Evolutionary conservation across 2,797 vertebrate genomes (phyloP).

Genomic region (Adrianichthys oophorus): DNA sequence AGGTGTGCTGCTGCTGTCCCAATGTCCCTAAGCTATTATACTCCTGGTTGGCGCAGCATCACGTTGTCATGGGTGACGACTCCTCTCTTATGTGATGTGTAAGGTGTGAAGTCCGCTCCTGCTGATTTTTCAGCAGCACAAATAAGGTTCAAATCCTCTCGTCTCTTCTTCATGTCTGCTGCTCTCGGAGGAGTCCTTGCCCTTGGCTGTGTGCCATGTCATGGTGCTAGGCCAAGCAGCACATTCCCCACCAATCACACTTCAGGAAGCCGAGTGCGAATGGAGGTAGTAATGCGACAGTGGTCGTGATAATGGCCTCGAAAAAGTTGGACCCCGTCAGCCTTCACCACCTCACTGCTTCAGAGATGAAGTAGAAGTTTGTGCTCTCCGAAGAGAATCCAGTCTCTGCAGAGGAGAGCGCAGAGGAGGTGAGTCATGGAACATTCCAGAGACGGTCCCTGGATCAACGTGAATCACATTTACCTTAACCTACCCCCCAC

Average conservation of each 20-base stretch:
- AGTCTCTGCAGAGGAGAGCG: slow-evolving; percentile 13
- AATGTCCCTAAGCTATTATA: slow-evolving; percentile 35
- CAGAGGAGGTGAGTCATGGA: slow-evolving; percentile 54
- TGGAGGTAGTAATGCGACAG: slow-evolving; percentile 46
- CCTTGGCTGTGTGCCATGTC: slow-evolving; percentile 47
- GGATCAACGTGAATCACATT: slow-evolving; percentile 15
- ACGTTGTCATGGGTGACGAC: slow-evolving; percentile 43
- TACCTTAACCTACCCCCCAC: slow-evolving; percentile 23
- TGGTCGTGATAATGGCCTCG: slow-evolving; percentile 55
- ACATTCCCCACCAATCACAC: slow-evolving; percentile 65
- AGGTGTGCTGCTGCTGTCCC: slow-evolving; percentile 19
- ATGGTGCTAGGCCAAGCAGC: slow-evolving; percentile 37
- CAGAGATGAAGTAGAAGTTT: slow-evolving; percentile 30
- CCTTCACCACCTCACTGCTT: slow-evolving; percentile 42
- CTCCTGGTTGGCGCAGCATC: slow-evolving; percentile 10
- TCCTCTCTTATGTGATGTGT: slow-evolving; percentile 30
- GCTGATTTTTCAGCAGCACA: slow-evolving; percentile 55
- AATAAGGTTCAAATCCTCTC: slow-evolving; percentile 51
- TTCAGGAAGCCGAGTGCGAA: slow-evolving; percentile 53
- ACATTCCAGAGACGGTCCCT: slow-evolving; percentile 44
- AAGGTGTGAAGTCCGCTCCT: slow-evolving; percentile 41
- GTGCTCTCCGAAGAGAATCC: slow-evolving; percentile 24
- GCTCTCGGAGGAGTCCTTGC: slow-evolving; percentile 45
- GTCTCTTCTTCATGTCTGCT: slow-evolving; percentile 6
- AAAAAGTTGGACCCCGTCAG: slow-evolving; percentile 37